Evolutionary conservation across 2,888 invertebrate genomes (phyloP).

Genomic region (Protula sp.): DNA sequence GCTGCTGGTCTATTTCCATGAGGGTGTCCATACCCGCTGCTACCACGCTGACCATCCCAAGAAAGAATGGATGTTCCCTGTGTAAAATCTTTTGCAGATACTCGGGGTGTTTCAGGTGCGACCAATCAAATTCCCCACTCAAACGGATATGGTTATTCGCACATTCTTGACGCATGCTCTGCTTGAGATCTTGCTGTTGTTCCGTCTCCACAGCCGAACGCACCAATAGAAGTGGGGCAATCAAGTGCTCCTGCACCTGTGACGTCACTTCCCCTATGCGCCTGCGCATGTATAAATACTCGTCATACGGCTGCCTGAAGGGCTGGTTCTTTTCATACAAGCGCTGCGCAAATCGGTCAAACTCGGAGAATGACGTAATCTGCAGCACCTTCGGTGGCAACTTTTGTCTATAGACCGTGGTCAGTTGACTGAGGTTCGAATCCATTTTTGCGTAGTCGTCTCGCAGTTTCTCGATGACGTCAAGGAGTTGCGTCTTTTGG

Average conservation of each 20-base stretch:
- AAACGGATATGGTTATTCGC: neutral
- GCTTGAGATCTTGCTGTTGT: neutral
- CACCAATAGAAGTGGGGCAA: neutral
- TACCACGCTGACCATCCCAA: neutral
- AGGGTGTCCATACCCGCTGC: neutral
- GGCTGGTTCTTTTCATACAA: neutral
- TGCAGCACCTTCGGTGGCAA: too few species aligned
- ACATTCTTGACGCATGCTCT: neutral
- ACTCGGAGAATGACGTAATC: too few species aligned
- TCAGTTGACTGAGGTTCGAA: neutral
- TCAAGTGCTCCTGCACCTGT: neutral
- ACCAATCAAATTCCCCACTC: neutral
- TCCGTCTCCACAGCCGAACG: neutral
- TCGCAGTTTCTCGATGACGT: neutral
- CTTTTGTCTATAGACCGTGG: too few species aligned
- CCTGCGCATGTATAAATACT: neutral
- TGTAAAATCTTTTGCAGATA: neutral
- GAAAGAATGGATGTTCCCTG: neutral
- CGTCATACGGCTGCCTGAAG: neutral
- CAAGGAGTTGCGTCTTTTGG: neutral
- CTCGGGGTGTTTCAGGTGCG: neutral
- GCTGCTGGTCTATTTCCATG: neutral
- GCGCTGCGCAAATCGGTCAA: too few species aligned
- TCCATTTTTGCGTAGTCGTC: neutral
- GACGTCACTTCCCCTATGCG: neutral